Percentiles rank a stretch among this genome's conserved stretches.
Evolutionary conservation across 1,140 invertebrate species (phyloP).

Genomic region (Nylanderia fulva): DNA sequence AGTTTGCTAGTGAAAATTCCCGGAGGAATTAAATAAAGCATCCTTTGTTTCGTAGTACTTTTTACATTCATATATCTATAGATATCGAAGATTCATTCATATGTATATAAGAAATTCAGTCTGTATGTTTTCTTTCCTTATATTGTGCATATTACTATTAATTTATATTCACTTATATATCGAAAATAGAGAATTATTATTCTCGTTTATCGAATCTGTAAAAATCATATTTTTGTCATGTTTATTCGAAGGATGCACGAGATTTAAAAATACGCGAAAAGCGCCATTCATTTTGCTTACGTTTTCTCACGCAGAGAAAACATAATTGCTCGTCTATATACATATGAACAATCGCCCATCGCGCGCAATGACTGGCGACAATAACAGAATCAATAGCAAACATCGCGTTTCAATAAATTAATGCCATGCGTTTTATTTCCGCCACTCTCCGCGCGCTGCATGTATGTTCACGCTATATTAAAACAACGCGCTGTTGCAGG

Average conservation of each 20-base stretch:
- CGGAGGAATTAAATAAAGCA: not conserved
- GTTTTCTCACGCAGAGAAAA: slow-evolving; percentile 1
- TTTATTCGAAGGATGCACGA: not conserved
- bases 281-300: slow-evolving; percentile 5
- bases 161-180: not conserved
- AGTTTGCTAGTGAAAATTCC: not conserved
- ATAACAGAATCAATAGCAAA: slow-evolving; percentile 41
- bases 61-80: too few species aligned
- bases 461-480: not conserved
- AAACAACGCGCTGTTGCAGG: slow-evolving; percentile 34
- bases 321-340: slow-evolving; percentile 7
- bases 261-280: slow-evolving; percentile 20
- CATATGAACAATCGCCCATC: slow-evolving; percentile 1
- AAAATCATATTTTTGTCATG: not conserved
- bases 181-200: not conserved
- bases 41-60: not conserved
- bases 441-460: not conserved
- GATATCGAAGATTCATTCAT: too few species aligned
- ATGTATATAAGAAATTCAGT: too few species aligned
- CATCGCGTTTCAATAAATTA: slow-evolving; percentile 50
- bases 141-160: not conserved
- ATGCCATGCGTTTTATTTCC: slow-evolving; percentile 34
- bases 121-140: too few species aligned
- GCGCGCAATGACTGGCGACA: slow-evolving; percentile 33
- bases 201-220: not conserved